Conservation (phyloP, 1,140 invertebrate species). For the Tribolium castaneum region DNA sequence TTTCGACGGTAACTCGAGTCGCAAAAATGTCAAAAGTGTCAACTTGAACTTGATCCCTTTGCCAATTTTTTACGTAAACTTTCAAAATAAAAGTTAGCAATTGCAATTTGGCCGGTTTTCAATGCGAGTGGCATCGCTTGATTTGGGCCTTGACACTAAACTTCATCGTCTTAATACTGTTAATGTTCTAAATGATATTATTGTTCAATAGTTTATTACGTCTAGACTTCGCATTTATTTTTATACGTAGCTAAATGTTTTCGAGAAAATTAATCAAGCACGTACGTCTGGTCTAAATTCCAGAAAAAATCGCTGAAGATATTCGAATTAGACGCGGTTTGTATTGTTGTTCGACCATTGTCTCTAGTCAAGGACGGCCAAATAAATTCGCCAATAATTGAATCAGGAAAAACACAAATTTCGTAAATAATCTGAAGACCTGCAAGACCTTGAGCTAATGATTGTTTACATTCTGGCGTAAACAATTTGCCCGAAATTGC, state of each 20-base stretch:
- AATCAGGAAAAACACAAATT: conserved; percentile 19
- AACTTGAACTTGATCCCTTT: neutral
- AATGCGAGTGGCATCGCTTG: conserved; percentile 9
- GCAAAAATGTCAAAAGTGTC: neutral
- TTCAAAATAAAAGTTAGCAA: neutral
- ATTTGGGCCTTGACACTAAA: conserved; percentile 32
- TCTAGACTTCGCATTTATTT: conserved; percentile 32
- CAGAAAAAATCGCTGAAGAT: conserved; percentile 12
- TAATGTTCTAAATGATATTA: conserved; percentile 32
- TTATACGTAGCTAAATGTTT: conserved; percentile 8
- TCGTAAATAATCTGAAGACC: conserved; percentile 1
- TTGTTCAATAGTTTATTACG: conserved; percentile 34
- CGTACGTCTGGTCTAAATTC: neutral
- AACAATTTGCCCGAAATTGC: conserved; percentile 13
- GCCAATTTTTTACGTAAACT: neutral
- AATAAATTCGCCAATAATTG: conserved; percentile 38
- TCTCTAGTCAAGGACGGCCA: conserved; percentile 18
- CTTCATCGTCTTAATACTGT: conserved; percentile 31
- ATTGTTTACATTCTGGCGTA: conserved; percentile 17
- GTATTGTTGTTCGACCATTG: conserved; percentile 21
- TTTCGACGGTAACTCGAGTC: neutral
- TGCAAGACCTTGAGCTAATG: conserved; percentile 5
- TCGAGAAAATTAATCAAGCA: neutral
- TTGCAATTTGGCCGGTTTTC: conserved; percentile 4
- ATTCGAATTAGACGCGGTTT: conserved; percentile 15